phyloP scores from a whole-genome alignment of 2,888 invertebrate genomes.

The Plebejus argus region DNA sequence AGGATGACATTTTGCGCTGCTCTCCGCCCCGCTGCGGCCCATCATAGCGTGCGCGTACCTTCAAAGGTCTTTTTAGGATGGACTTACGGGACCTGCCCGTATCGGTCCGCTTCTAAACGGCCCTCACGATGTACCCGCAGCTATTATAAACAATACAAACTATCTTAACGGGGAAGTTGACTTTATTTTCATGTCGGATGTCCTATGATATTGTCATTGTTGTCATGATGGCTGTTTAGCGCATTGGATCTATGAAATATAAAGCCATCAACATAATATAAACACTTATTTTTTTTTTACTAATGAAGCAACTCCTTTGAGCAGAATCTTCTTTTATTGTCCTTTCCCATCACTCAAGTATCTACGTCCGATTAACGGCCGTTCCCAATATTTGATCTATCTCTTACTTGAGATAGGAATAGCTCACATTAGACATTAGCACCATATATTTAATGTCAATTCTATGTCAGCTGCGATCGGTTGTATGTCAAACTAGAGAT shows the following conservation, averaged over 20 bases:
- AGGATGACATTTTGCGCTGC: neutral
- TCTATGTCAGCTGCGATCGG: no score
- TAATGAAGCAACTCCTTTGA: no score
- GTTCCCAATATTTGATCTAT: no score
- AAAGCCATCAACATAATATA: no score
- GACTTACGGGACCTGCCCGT: constrained; percentile 61
- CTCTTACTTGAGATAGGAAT: no score
- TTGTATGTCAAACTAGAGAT: no score
- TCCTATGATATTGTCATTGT: neutral
- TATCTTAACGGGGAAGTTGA: constrained; percentile 10
- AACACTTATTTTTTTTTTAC: no score
- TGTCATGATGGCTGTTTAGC: neutral
- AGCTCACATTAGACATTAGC: no score
- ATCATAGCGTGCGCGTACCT: neutral
- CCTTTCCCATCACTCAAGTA: no score
- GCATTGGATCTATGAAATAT: neutral
- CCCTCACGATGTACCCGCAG: constrained; percentile 76
- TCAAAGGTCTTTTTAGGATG: constrained; percentile 50
- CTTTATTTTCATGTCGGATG: constrained; percentile 14
- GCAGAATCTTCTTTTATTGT: no score
- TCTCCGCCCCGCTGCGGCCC: neutral
- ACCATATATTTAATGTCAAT: no score
- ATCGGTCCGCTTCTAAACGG: constrained; percentile 70
- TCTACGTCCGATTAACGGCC: no score
- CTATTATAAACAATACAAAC: constrained; percentile 68